Percentiles rank a stretch among this genome's conserved stretches.
Conservation (phyloP, 2,797 vertebrate species). For the Percopsis omiscomaycus region DNA sequence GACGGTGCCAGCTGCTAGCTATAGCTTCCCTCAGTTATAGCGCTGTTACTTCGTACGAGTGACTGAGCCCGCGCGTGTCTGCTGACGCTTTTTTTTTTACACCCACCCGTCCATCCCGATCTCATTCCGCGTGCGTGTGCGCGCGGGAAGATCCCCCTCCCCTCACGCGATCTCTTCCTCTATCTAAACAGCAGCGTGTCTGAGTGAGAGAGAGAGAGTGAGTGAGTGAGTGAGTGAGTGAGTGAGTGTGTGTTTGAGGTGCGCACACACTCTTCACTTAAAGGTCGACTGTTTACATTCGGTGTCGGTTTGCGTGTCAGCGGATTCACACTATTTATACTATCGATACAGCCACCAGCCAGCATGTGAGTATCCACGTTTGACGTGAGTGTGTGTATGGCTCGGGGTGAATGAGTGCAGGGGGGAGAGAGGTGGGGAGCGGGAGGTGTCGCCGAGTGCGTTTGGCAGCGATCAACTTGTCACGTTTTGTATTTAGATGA, state of each 20-base stretch:
- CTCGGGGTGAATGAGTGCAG: slow-evolving; percentile 4
- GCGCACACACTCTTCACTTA: slow-evolving; percentile 20
- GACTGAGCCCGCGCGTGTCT: slow-evolving; percentile 26
- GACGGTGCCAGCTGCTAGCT: slow-evolving; percentile 62
- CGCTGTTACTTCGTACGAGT: slow-evolving; percentile 15
- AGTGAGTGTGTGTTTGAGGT: slow-evolving; percentile 4
- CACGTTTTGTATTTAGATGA: background rate
- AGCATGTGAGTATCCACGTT: slow-evolving; percentile 68
- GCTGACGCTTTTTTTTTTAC: slow-evolving; percentile 21
- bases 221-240: slow-evolving; percentile 33
- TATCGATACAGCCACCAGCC: slow-evolving; percentile 25
- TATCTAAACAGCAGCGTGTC: slow-evolving; percentile 15
- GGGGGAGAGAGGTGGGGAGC: no score
- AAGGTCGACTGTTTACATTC: slow-evolving; percentile 51
- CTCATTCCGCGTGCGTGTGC: slow-evolving; percentile 36
- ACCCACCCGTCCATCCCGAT: slow-evolving; percentile 40
- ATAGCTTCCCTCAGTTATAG: slow-evolving; percentile 49
- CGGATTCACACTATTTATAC: slow-evolving; percentile 47
- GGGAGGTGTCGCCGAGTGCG: slow-evolving; percentile 18
- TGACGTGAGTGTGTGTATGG: background rate
- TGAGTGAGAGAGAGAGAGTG: background rate
- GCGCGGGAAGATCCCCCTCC: slow-evolving; percentile 29
- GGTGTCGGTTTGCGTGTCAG: slow-evolving; percentile 61
- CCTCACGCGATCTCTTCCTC: slow-evolving; percentile 27
- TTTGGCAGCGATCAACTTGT: background rate